Evolutionary conservation across 2,797 vertebrate genomes (phyloP).

Genomic region (Sylvilagus floridanus): DNA sequence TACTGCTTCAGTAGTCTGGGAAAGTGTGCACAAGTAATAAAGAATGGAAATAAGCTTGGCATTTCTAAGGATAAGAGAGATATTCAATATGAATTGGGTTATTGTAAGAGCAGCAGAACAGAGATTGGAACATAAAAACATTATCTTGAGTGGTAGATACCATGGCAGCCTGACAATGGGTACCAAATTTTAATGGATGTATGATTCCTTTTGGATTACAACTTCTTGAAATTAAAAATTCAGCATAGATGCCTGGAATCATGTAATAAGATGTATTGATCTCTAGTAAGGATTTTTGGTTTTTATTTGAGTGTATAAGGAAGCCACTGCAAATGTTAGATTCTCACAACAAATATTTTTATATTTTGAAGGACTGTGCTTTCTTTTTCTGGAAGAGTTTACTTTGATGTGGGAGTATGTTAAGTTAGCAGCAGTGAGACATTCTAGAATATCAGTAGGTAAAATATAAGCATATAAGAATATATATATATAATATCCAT

Average conservation of each 20-base stretch:
- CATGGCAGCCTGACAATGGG: background rate
- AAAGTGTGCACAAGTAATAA: background rate
- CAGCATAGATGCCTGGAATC: background rate
- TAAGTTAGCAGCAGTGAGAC: background rate
- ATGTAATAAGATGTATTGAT: background rate
- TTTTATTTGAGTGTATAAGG: background rate
- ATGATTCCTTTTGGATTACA: background rate
- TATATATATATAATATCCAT: too few relatives aligned
- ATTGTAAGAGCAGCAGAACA: background rate
- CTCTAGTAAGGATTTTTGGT: background rate
- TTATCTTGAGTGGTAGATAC: background rate
- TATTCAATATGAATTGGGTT: background rate
- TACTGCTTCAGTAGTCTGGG: background rate
- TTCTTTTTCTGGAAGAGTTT: background rate
- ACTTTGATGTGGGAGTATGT: background rate
- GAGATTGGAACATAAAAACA: background rate
- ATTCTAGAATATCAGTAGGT: background rate
- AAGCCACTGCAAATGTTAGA: background rate
- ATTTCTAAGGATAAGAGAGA: conserved; percentile 7
- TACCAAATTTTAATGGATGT: background rate
- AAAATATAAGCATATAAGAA: background rate
- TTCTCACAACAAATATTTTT: background rate
- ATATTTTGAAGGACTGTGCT: background rate
- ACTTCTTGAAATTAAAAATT: background rate
- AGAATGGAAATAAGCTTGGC: background rate